Evolutionary conservation across 1,140 invertebrate species (phyloP), one percentile per base, ranked within the genome.

Genomic region (Lasaia peninsularis): DNA sequence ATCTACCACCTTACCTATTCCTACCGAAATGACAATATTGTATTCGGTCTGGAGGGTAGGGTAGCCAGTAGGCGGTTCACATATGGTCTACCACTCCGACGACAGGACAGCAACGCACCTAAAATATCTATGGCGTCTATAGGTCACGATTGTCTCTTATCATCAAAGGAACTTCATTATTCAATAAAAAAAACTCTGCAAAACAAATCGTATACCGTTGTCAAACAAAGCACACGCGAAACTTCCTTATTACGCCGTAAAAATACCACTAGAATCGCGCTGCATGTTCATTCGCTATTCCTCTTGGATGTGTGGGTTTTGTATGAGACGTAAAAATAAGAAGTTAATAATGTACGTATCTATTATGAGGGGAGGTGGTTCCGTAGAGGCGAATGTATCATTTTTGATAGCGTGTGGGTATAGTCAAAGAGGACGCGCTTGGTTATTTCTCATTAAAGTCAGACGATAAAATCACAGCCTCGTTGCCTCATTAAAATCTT

Each of bases 401-500:
- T 76, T 80, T 82, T 80, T 83, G 69, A 73, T 69, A 69, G 64
- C 59, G 71, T 74, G 65, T 60, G 69, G 78, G 70, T 76, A 73
- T 70, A 80, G 77, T 84, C 79, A 84, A 82, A 84, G 80, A 82
- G 82, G 78, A 84, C 75, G 79, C 80, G 80, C 78, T 84, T 80
- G 81, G 83, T 88, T 88, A 86, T 88, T 88, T 86, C 81, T 88
- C 82, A 86, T 88, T 85, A 85, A 70, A 69, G 77, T 75, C 72
- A 82, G 73, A 78, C 81, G 80, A 86, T 86, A 83, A 84, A 86
- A 86, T 86, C 82, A 80, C 76, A 83, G 76, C 81, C 78, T 85
- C 79, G 85, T 88, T 84, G 81, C 82, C 82, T 88, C 85, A 88
- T 88, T 88, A 88, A 88, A 88, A 88, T 88, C 82, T 88, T 88